These are phyloP conservation scores for Gandaritis pyraliata DNA, from an alignment of 2,888 invertebrate species.

Conservation along the genomic window DNA sequence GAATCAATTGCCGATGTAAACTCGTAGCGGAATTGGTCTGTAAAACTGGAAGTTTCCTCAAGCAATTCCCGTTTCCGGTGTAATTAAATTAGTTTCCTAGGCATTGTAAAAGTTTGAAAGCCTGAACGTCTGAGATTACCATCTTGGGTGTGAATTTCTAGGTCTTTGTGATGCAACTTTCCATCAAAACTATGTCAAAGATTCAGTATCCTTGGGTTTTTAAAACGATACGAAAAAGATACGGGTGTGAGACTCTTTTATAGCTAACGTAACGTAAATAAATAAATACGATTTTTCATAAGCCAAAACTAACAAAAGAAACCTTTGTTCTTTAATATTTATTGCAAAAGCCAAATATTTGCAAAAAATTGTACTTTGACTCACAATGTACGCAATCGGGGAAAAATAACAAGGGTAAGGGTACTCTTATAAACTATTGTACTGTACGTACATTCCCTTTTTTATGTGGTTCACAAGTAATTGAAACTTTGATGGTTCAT, in stretches of 20 bases:
- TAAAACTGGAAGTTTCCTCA: slow-evolving; percentile 8
- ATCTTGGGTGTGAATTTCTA: not conserved
- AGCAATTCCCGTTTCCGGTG: slow-evolving; percentile 5
- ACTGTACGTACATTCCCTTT: slow-evolving; percentile 26
- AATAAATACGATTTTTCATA: too few species aligned
- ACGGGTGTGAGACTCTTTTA: too few species aligned
- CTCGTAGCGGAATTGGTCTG: not conserved
- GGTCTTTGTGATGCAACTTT: not conserved
- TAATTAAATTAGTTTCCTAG: slow-evolving; percentile 20
- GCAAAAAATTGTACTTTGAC: too few species aligned
- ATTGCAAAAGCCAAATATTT: too few species aligned
- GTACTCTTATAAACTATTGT: slow-evolving; percentile 31
- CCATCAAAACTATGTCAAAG: too few species aligned
- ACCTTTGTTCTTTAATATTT: too few species aligned
- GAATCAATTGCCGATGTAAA: not conserved
- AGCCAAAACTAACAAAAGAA: too few species aligned
- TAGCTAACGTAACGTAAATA: too few species aligned
- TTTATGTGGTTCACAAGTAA: slow-evolving; percentile 27
- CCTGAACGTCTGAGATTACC: not conserved
- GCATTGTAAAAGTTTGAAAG: not conserved
- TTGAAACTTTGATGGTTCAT: slow-evolving; percentile 17
- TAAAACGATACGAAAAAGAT: too few species aligned
- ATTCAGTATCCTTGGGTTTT: too few species aligned
- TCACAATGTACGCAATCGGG: too few species aligned
- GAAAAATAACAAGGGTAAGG: slow-evolving; percentile 40